These are phyloP conservation scores for Thysanoteuthis rhombus DNA, from an alignment of 2,888 invertebrate species.

Conservation along the genomic window DNA sequence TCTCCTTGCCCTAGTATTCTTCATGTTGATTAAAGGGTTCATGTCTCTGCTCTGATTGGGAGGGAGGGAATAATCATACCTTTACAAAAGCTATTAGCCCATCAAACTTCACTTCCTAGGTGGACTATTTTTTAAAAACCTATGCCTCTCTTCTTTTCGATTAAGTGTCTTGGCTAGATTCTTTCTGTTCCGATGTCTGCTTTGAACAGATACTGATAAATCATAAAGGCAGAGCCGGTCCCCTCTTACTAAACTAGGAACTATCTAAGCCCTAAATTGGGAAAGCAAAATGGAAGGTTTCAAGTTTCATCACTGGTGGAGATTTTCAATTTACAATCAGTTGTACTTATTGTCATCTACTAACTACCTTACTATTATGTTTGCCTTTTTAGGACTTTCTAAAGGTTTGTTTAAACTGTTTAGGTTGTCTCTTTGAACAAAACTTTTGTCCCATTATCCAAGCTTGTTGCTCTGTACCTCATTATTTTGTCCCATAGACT, in stretches of 20 bases:
- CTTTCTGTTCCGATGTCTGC: background rate
- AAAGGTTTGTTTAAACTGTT: background rate
- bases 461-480: background rate
- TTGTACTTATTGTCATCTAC: background rate
- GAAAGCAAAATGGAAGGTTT: background rate
- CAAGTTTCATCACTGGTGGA: background rate
- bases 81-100: conserved; percentile 23
- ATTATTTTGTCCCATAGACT: background rate
- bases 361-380: background rate
- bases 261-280: background rate
- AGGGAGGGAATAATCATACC: conserved; percentile 1
- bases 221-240: background rate
- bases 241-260: background rate
- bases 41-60: background rate
- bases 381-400: background rate
- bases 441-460: background rate
- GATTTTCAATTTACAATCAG: too few species aligned
- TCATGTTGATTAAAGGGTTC: conserved; percentile 22
- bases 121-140: background rate
- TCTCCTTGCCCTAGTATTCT: background rate
- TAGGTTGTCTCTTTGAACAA: background rate
- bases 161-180: background rate
- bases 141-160: background rate
- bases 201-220: background rate
- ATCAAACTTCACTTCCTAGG: background rate